Conservation (phyloP, 64 coral and sea anemone genomes). For the Trachythela sp. region DNA sequence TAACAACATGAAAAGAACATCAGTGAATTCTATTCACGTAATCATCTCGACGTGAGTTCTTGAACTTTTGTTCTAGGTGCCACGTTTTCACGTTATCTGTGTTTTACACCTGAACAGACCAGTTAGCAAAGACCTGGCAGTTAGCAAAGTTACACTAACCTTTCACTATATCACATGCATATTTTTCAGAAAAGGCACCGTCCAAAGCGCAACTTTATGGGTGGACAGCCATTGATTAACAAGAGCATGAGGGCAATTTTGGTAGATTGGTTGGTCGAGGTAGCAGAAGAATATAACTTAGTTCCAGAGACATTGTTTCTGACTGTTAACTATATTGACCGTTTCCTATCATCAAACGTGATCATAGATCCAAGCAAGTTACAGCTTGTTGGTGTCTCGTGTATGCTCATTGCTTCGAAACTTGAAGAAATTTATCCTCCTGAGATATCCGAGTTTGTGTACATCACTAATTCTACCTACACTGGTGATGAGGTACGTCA, state of each 20-base stretch:
- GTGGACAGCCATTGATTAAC: constrained; percentile 83
- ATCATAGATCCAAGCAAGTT: constrained; percentile 69
- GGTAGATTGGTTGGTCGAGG: constrained; percentile 93
- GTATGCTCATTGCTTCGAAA: constrained; percentile 92
- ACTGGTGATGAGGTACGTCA: constrained; percentile 68
- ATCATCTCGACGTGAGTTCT: too few species aligned
- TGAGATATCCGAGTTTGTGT: constrained; percentile 90
- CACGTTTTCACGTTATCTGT: too few species aligned
- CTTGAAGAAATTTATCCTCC: constrained; percentile 99
- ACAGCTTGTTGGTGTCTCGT: constrained; percentile 85
- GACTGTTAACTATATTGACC: constrained; percentile 93
- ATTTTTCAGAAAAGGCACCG: constrained; percentile 57
- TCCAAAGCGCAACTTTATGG: constrained; percentile 82
- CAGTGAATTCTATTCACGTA: too few species aligned
- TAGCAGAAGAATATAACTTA: constrained; percentile 95
- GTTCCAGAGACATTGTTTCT: constrained; percentile 86
- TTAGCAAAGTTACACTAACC: neutral
- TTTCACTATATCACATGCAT: neutral
- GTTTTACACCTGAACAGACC: too few species aligned
- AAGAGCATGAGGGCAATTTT: constrained; percentile 93
- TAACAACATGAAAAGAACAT: too few species aligned
- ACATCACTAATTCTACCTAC: constrained; percentile 95
- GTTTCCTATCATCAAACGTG: constrained; percentile 79
- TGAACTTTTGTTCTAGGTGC: too few species aligned
- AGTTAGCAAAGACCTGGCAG: too few species aligned